These are phyloP conservation scores for Sterrhoptilus dennistouni DNA, from an alignment of 2,113 vertebrate genomes.

Conservation along the genomic window DNA sequence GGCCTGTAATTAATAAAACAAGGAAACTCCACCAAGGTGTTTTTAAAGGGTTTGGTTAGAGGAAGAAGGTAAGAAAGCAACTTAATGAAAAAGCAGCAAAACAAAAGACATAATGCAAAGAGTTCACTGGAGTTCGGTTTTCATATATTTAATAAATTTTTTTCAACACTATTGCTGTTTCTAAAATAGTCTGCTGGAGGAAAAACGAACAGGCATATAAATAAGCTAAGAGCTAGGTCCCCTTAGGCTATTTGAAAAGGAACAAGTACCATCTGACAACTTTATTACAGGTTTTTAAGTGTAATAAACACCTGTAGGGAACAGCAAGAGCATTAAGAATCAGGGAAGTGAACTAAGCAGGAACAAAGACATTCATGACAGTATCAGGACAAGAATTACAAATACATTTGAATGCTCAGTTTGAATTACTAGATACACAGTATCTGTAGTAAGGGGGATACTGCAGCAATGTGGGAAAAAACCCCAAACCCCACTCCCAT, in stretches of 20 bases:
- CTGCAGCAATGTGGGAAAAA: not conserved
- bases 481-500: not conserved
- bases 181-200: not conserved
- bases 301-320: not conserved
- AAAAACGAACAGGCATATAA: not conserved
- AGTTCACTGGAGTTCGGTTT: not conserved
- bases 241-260: not conserved
- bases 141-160: not conserved
- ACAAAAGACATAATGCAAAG: not conserved
- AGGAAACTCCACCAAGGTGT: conserved; percentile 33
- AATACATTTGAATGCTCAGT: not conserved
- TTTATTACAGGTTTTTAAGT: not conserved
- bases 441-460: not conserved
- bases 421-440: not conserved
- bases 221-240: not conserved
- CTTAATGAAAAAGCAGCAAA: not conserved
- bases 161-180: not conserved
- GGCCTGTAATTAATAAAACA: conserved; percentile 1
- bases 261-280: not conserved
- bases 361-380: not conserved
- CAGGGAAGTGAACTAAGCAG: not conserved
- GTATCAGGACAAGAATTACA: not conserved
- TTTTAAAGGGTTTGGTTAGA: conserved; percentile 1
- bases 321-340: not conserved
- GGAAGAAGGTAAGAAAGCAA: not conserved